Percentiles rank a stretch among this genome's conserved stretches.
These are phyloP conservation scores for Chionis minor DNA, from an alignment of 2,113 vertebrate species.

Conservation along the genomic window DNA sequence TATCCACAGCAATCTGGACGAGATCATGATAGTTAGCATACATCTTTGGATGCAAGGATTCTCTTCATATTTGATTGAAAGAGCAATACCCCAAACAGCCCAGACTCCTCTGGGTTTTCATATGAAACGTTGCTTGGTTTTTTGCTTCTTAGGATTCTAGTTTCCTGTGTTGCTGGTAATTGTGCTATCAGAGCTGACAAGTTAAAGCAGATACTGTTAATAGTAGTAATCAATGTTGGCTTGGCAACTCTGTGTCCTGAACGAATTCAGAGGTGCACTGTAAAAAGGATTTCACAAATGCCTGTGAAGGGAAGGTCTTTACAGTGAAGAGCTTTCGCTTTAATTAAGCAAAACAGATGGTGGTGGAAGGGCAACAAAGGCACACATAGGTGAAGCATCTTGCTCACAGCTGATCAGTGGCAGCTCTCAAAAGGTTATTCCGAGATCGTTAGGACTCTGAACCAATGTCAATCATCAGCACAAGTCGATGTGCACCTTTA, in stretches of 20 bases:
- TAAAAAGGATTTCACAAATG: constrained; percentile 44
- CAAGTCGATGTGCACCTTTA: neutral
- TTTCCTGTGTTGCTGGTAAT: neutral
- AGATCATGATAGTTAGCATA: neutral
- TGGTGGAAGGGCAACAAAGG: constrained; percentile 45
- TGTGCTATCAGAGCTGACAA: neutral
- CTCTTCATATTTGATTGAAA: neutral
- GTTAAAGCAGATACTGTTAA: constrained; percentile 23
- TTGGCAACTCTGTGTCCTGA: neutral
- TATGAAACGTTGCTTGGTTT: neutral
- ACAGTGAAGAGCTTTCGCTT: neutral
- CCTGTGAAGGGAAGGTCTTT: constrained; percentile 26
- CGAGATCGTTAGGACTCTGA: neutral
- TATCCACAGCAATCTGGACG: neutral
- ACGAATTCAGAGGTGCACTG: neutral
- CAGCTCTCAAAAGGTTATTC: neutral
- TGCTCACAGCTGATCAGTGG: constrained; percentile 44
- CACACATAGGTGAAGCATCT: constrained; percentile 35
- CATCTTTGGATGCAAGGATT: neutral
- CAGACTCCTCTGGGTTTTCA: neutral
- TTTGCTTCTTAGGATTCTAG: neutral
- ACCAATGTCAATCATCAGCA: neutral
- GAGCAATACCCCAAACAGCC: neutral
- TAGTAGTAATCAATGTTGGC: neutral
- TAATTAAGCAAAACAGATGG: constrained; percentile 60